A percentile compares a stretch with the other conserved stretches of the same genome.
phyloP scores from a whole-genome alignment of 2,797 vertebrate species.

The Tadarida brasiliensis region DNA sequence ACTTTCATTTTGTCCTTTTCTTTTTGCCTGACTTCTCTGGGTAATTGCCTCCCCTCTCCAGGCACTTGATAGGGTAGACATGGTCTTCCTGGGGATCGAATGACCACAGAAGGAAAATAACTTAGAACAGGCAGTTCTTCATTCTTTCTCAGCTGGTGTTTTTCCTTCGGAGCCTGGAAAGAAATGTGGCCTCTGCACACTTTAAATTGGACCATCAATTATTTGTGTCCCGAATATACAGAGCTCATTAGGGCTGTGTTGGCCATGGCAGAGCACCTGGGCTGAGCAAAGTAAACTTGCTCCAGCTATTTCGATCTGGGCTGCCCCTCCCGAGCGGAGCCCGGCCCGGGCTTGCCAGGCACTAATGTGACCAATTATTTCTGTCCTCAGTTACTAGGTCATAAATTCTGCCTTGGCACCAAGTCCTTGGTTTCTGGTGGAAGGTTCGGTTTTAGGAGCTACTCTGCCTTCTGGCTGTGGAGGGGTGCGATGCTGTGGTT shows the following conservation, averaged over 20 bases:
- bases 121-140: slow-evolving; percentile 71
- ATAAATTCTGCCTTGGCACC: slow-evolving; percentile 77
- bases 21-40: slow-evolving; percentile 54
- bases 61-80: slow-evolving; percentile 23
- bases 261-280: slow-evolving; percentile 76
- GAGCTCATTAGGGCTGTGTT: slow-evolving; percentile 71
- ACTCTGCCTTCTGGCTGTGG: background rate
- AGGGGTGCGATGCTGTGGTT: background rate
- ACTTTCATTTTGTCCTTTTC: slow-evolving; percentile 3
- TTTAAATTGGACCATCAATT: slow-evolving; percentile 81
- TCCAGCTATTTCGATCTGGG: slow-evolving; percentile 21
- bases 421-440: slow-evolving; percentile 53
- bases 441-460: slow-evolving; percentile 49
- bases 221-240: slow-evolving; percentile 68
- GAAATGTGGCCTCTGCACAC: slow-evolving; percentile 63
- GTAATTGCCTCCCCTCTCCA: slow-evolving; percentile 60
- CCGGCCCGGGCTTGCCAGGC: slow-evolving; percentile 48
- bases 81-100: slow-evolving; percentile 41
- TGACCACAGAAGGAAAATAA: slow-evolving; percentile 68
- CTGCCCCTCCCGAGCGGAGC: slow-evolving; percentile 11
- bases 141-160: slow-evolving; percentile 70
- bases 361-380: slow-evolving; percentile 81
- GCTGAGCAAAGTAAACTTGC: slow-evolving; percentile 77
- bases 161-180: slow-evolving; percentile 75
- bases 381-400: slow-evolving; percentile 80